These are phyloP conservation scores for Zaprionus obscuricornis DNA, from an alignment of 2,888 invertebrate species.

Conservation along the genomic window DNA sequence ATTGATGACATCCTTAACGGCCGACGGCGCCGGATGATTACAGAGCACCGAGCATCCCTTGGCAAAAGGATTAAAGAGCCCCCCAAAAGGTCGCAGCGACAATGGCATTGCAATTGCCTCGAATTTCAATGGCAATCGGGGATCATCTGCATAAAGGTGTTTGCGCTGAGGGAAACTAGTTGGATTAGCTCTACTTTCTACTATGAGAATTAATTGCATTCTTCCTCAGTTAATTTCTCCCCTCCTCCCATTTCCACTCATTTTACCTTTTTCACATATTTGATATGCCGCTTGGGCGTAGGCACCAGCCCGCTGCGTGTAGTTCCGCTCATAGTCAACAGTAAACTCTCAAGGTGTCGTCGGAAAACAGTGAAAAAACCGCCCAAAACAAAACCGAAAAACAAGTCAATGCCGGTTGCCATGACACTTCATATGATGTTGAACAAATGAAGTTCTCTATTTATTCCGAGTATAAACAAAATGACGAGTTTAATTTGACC, in stretches of 20 bases:
- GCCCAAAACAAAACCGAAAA: conserved; percentile 5
- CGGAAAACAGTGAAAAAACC: background rate
- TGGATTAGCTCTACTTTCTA: conserved; percentile 9
- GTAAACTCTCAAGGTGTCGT: background rate
- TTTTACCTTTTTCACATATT: conserved; percentile 62
- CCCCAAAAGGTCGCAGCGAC: conserved; percentile 90
- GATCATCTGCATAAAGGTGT: conserved; percentile 44
- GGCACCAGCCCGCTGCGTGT: conserved; percentile 88
- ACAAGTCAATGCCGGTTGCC: too few species aligned
- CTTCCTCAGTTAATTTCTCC: too few species aligned
- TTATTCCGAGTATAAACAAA: too few species aligned
- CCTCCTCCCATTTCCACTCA: background rate
- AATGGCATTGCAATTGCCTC: conserved; percentile 89
- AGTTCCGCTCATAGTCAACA: conserved; percentile 84
- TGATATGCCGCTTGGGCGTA: conserved; percentile 84
- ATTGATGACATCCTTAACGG: conserved; percentile 88
- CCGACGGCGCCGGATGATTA: conserved; percentile 92
- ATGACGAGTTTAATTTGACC: too few species aligned
- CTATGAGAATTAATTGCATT: too few species aligned
- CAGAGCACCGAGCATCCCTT: conserved; percentile 92
- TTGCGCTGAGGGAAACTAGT: conserved; percentile 39
- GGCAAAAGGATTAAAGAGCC: conserved; percentile 92
- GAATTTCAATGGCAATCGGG: conserved; percentile 81
- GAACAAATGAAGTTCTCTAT: too few species aligned
- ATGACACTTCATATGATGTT: too few species aligned